Evolutionary conservation across 2,888 invertebrate species (phyloP), one percentile per base, ranked within the genome.

Genomic region (Alentia gelatinosa): DNA sequence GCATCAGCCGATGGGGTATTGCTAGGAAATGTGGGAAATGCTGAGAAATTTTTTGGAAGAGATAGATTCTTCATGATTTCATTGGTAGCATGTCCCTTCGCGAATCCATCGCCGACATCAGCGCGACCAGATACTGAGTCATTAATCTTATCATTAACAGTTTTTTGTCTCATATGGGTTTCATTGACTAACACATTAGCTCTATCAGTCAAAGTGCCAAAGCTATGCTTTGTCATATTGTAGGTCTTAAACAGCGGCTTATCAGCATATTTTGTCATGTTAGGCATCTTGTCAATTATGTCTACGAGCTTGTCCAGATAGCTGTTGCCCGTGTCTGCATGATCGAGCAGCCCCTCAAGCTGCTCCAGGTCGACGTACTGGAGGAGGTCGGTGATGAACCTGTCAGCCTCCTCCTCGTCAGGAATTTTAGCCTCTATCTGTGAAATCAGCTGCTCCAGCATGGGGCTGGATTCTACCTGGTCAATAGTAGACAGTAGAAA

Each of bases 371-470:
- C 23, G 0, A 86, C 15, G 0, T 26, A 4, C 42, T 47, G 3
- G 7, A 47, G 26, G 26, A 86, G 47, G 50, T 1, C 30, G 0
- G 42, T 19, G 42, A 86, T 47, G 86, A 86, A 47, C 5, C 86
- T 30, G 30, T 86, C 86, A 4, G 47, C 86, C 33, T 42, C 30
- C 35, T 26, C 86, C 26, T 1, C 42, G 30, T 86, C 86, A 19
- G 86, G 86, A 15, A 86, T 47, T n/a, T 47, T 12, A 5, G 47
- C 12, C 30, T 86, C 86, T 42, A 75, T 75, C 39, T 50, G 50
- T 26, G 74, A 26, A 33, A 90, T 39, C 75, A 90, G 39, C 40
- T 90, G 74, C 39, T 90, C 90, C 40, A 90, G 26, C n/a, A 74
- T 23, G 9, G 90, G 90, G 40, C 90, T 90, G 4, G 12, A 23